Evolutionary conservation across 1,140 invertebrate genomes (phyloP), one percentile per base, ranked within the genome.

Genomic region (Sipha flava): DNA sequence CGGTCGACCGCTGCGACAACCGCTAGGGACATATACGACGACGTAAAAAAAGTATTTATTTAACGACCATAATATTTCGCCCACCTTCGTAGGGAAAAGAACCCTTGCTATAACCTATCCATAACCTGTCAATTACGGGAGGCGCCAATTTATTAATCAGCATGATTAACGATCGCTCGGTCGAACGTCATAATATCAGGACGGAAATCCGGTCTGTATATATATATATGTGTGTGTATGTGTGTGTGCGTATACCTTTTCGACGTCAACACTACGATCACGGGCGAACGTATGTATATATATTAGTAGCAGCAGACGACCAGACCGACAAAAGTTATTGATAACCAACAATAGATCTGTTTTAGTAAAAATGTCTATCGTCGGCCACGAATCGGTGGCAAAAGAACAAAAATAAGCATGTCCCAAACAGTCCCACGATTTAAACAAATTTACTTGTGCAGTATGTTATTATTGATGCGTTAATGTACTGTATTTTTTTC

Each of bases 111-210:
- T 14, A n/a, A n/a, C 34, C n/a, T 12, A 1, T 23, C 4, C 31
- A n/a, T 21, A 9, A 12, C 34, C 70, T 73, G 70, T 73, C 70
- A 73, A 73, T 73, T 73, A 73, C 47, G 47, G 29, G 10, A 31
- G 29, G n/a, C 43, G 29, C 43, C 70, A 31, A 52, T 52, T 52
- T 73, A 73, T 73, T 73, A 73, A 73, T 52, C 70, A 73, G 47
- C 29, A n/a, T 52, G 70, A 73, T 73, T 54, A 73, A 73, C 47
- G 70, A 73, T n/a, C n/a, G n/a, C n/a, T n/a, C 5, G 9, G n/a
- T 43, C 34, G 62, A 14, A 21, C 34, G 62, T 40, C 62, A 66
- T 37, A 37, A 21, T 37, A 66, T 59, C 31, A 7, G 12, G 34
- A 40, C 62, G 34, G 3, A 66, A 23, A 66, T 66, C 21, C 21